Evolutionary conservation across 2,888 invertebrate species (phyloP), one percentile per base, ranked within the genome.

Genomic region (Helicoverpa assulta): DNA sequence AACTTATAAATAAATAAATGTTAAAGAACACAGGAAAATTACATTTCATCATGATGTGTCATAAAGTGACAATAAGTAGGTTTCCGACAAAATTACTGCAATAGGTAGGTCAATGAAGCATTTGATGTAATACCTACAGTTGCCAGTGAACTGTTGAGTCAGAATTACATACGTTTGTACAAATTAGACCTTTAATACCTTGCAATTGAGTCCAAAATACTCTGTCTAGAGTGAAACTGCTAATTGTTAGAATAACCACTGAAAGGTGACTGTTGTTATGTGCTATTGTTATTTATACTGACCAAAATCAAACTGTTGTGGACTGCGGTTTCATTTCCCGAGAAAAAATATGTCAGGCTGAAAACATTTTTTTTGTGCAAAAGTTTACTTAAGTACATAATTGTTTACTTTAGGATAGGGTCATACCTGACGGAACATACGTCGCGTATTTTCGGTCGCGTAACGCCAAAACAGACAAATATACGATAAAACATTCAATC

Each of bases 31-130:
- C 5, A 40, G 40, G 40, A 40, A 40, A 40, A 47, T 47, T 47
- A 5, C 5, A 47, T 47, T 16, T 47, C 16, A 47, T n/a, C 6
- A 5, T 47, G 16, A 47, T 47, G 47, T 47, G 47, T 47, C 47
- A 47, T 47, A 47, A n/a, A n/a, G 47, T 47, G n/a, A 47, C 47
- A 47, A 47, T 52, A 52, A 12, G 18, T 52, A 19, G 51, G 19
- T 52, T 52, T 19, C 47, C n/a, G n/a, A 47, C 47, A 58, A 67
- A 73, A 67, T 63, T 62, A 19, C 14, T 10, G 21, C 51, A 18
- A 67, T 78, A 76, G 76, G 73, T 78, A 78, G 68, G 75, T 19
- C 79, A 76, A 68, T 64, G 51, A 61, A 54, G 12, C 21, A 8
- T 40, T 55, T 68, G 74, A 63, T 53, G 74, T 76, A 73, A 78